Evolutionary conservation across 2,888 invertebrate genomes (phyloP).

Genomic region (Ommatoiulus sabulosus): DNA sequence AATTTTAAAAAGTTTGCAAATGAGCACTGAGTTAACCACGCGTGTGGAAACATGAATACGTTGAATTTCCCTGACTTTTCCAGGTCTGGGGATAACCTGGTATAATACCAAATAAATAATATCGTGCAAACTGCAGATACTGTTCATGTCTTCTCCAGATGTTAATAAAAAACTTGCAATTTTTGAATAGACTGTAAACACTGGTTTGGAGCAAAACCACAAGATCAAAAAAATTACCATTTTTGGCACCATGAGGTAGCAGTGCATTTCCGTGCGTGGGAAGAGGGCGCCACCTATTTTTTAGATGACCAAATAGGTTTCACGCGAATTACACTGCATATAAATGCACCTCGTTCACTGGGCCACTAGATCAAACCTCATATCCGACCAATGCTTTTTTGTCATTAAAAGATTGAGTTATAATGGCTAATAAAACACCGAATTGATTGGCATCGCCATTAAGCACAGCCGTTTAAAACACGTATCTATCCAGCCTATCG

Average conservation of each 20-base stretch:
- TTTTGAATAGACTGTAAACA: too few relatives aligned
- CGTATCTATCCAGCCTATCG: not conserved
- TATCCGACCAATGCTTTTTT: not conserved
- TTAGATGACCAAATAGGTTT: not conserved
- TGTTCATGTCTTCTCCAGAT: too few relatives aligned
- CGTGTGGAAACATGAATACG: too few relatives aligned
- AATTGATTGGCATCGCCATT: constrained; percentile 27
- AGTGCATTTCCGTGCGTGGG: not conserved
- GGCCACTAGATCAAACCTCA: not conserved
- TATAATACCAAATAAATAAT: too few relatives aligned
- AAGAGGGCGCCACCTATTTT: not conserved
- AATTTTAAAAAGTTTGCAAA: too few relatives aligned
- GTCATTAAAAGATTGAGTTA: not conserved
- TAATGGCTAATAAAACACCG: constrained; percentile 11
- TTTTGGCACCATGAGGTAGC: not conserved
- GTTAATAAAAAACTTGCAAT: too few relatives aligned
- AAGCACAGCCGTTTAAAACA: not conserved
- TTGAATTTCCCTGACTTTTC: too few relatives aligned
- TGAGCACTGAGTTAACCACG: too few relatives aligned
- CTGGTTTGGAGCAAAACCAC: too few relatives aligned
- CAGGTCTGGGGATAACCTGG: too few relatives aligned
- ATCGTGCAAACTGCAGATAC: too few relatives aligned
- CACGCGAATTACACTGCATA: not conserved
- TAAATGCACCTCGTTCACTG: not conserved
- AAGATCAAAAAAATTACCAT: too few relatives aligned